Evolutionary conservation across 1,140 invertebrate genomes (phyloP), one percentile per base, ranked within the genome.

Genomic region (Lordiphosa mommai): DNA sequence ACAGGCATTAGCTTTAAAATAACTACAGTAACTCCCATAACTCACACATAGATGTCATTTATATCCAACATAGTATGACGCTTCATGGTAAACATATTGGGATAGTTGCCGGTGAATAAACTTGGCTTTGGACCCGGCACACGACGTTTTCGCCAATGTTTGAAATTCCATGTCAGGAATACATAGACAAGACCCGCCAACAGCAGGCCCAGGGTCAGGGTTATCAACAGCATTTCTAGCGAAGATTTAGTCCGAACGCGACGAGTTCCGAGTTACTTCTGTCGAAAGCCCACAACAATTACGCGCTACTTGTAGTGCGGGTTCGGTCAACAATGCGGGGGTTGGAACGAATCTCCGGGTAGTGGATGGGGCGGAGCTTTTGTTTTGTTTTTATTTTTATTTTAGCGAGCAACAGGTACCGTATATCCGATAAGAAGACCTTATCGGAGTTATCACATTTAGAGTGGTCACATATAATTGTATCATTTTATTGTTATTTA

Each of bases 141-240:
- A 4, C 76, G 61, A 1, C 74, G 56, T 38, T 79, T 77, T 3
- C 52, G 47, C 89, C 89, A 90, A 61, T 88, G 85, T 44, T 73
- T 58, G 33, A 82, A 87, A 55, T 88, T 87, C 73, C 77, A 85
- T 37, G 61, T 79, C 41, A 89, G 50, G 48, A 88, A 76, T 0
- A 66, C 38, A 55, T 90, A 90, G 5, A 89, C 5, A 0, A 88
- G 44, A 0, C 36, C 61, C 0, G 30, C 14, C 0, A 47, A 16
- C 12, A 65, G 13, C 10, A 69, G 44, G 10, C 48, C 34, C 44
- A 82, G 14, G 23, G 36, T 23, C 52, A 82, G 33, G 34, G 71
- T 72, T 36, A 76, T 48, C 27, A 76, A 27, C 56, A 76, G 52
- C 34, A 55, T 82, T 61, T 0, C 1, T 5, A n/a, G n/a, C n/a